Conservation (phyloP, 2,797 vertebrate species). For the Poeciliopsis gracilis region DNA sequence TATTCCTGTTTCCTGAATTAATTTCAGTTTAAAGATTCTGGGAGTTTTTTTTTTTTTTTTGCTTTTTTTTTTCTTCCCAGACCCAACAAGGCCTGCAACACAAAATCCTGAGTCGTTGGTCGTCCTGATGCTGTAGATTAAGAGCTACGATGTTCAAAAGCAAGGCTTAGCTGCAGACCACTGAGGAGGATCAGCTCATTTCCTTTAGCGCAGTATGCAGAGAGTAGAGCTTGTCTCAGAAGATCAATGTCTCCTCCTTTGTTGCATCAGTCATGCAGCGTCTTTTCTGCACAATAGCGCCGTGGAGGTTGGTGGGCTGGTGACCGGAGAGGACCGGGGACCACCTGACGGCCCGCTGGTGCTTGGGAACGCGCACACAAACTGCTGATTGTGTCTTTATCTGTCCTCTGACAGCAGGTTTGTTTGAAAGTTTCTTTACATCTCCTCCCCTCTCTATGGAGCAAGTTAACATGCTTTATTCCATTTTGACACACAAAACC, state of each 20-base stretch:
- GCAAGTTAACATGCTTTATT: constrained; percentile 71
- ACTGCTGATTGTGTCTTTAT: constrained; percentile 73
- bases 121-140: constrained; percentile 65
- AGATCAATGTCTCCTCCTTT: constrained; percentile 79
- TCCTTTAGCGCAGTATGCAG: constrained; percentile 68
- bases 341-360: constrained; percentile 79
- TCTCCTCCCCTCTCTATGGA: constrained; percentile 68
- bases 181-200: constrained; percentile 76
- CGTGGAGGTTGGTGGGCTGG: constrained; percentile 60
- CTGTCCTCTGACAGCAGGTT: constrained; percentile 70
- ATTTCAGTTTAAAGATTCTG: constrained; percentile 19
- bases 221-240: constrained; percentile 68
- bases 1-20: constrained; percentile 35
- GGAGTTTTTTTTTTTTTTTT: constrained; percentile 6
- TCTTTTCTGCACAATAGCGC: constrained; percentile 71
- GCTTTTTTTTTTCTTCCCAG: constrained; percentile 23
- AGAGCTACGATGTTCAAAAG: constrained; percentile 58
- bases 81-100: constrained; percentile 50
- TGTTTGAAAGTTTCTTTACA: constrained; percentile 70
- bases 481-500: constrained; percentile 68
- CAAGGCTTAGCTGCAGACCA: constrained; percentile 71
- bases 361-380: constrained; percentile 56
- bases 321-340: constrained; percentile 72
- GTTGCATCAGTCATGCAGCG: constrained; percentile 76
- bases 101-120: constrained; percentile 51